A percentile compares a stretch with the other conserved stretches of the same genome.
These are phyloP conservation scores for Andrena fulva DNA, from an alignment of 2,888 invertebrate genomes.

Conservation along the genomic window DNA sequence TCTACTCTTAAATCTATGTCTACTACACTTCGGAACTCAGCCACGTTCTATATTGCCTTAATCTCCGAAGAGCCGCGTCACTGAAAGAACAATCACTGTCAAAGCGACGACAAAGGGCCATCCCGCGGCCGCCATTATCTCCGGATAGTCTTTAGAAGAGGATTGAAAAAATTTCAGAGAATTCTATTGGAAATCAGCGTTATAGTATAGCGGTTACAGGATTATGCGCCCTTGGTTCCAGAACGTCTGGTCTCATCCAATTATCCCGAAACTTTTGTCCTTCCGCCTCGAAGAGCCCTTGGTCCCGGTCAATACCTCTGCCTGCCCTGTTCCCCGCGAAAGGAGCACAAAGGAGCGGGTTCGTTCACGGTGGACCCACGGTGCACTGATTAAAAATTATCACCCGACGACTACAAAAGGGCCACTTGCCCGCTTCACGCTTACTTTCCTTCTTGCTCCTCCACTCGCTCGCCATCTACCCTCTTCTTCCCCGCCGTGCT, in stretches of 20 bases:
- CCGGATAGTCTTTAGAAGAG: conserved; percentile 1
- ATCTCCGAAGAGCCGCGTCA: too few species aligned
- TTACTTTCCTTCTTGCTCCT: conserved; percentile 44
- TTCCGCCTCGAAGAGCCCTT: conserved; percentile 67
- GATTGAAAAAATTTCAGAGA: conserved; percentile 27
- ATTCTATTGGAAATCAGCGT: conserved; percentile 66
- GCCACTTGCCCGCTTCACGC: conserved; percentile 67
- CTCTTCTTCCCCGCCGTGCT: conserved; percentile 14
- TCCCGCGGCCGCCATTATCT: too few species aligned
- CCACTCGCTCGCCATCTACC: conserved; percentile 35
- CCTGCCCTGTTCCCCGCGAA: conserved; percentile 59
- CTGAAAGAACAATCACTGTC: too few species aligned
- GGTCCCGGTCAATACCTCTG: conserved; percentile 73
- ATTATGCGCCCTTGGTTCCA: conserved; percentile 66
- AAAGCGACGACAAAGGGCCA: too few species aligned
- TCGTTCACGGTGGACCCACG: conserved; percentile 73
- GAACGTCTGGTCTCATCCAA: conserved; percentile 71
- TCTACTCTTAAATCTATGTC: too few species aligned
- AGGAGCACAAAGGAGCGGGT: conserved; percentile 68
- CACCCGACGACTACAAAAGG: conserved; percentile 80
- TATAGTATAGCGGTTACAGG: conserved; percentile 34
- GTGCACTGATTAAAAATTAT: conserved; percentile 83
- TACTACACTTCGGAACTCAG: too few species aligned
- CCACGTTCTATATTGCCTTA: too few species aligned
- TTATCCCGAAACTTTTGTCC: conserved; percentile 80